phyloP scores from a whole-genome alignment of 2,797 vertebrate species.

The Podargus strigoides region DNA sequence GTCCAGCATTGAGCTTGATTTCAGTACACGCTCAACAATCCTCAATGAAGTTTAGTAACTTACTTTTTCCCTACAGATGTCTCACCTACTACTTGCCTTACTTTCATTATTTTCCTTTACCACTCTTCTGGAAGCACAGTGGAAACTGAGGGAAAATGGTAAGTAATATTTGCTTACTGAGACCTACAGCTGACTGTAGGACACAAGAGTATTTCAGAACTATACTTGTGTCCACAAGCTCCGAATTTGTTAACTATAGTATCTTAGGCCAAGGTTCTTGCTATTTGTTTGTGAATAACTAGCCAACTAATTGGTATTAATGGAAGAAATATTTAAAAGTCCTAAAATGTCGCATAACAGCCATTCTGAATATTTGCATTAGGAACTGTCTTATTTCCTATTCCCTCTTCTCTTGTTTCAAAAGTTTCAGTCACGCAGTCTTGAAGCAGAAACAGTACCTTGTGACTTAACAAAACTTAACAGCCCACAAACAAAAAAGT shows the following conservation, averaged over 20 bases:
- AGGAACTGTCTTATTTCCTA: not conserved
- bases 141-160: constrained; percentile 75
- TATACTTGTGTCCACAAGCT: not conserved
- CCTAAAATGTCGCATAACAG: not conserved
- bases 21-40: not conserved
- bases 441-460: not conserved
- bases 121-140: constrained; percentile 61
- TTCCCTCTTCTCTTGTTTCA: not conserved
- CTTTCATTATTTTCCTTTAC: constrained; percentile 56
- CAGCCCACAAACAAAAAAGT: not conserved
- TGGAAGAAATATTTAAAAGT: not conserved
- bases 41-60: not conserved
- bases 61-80: constrained; percentile 60
- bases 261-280: not conserved
- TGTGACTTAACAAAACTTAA: not conserved
- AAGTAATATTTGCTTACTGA: not conserved
- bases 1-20: not conserved
- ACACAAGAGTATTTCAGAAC: not conserved
- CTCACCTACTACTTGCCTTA: constrained; percentile 5
- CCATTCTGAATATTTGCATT: not conserved
- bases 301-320: not conserved
- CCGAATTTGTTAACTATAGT: not conserved
- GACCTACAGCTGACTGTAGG: not conserved
- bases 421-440: not conserved
- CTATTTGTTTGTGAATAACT: not conserved